Evolutionary conservation across 2,113 vertebrate species (phyloP).

Genomic region (Lepisosteus oculatus): DNA sequence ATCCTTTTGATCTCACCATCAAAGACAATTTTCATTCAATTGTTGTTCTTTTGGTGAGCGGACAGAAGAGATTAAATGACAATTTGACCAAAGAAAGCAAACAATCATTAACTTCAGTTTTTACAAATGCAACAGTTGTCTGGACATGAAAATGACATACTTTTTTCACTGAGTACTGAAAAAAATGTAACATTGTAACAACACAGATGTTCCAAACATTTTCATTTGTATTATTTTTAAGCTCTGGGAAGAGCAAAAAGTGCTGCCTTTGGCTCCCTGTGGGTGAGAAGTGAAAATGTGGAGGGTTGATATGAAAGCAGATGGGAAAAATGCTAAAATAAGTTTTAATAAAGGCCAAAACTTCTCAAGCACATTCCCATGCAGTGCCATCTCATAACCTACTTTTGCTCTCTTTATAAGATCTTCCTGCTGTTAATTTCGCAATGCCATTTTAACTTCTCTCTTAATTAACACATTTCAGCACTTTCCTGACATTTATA

Average conservation of each 20-base stretch:
- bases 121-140: too few relatives aligned
- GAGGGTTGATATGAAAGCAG: neutral
- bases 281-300: neutral
- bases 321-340: slow-evolving; percentile 8
- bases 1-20: too few relatives aligned
- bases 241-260: neutral
- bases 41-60: too few relatives aligned
- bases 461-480: slow-evolving; percentile 5
- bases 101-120: too few relatives aligned
- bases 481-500: neutral
- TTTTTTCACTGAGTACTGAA: neutral
- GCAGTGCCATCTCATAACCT: neutral
- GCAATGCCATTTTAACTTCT: neutral
- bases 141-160: neutral
- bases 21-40: too few relatives aligned
- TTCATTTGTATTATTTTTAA: neutral
- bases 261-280: neutral
- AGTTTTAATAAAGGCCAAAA: neutral
- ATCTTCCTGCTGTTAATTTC: neutral
- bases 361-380: neutral
- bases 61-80: too few relatives aligned
- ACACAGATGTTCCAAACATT: neutral
- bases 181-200: slow-evolving; percentile 1
- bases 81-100: too few relatives aligned
- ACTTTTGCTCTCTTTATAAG: neutral